Conservation (phyloP, 2,888 invertebrate genomes). For the Polydrusus cervinus region DNA sequence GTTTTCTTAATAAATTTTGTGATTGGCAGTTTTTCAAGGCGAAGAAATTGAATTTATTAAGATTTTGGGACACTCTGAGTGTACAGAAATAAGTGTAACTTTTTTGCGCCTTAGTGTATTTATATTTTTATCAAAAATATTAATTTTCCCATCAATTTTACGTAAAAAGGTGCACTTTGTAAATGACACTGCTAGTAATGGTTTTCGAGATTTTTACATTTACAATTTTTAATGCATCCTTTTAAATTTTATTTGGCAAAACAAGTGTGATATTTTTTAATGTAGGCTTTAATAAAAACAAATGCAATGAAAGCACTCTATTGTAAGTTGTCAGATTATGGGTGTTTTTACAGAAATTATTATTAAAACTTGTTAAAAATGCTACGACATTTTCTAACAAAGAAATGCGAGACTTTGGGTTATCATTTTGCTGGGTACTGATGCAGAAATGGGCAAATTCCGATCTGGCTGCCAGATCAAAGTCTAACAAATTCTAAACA, state of each 20-base stretch:
- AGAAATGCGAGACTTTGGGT: neutral
- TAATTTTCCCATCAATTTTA: neutral
- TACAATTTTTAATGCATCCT: too few relatives aligned
- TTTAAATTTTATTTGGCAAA: too few relatives aligned
- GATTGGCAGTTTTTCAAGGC: neutral
- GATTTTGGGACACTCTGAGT: neutral
- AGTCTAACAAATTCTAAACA: constrained; percentile 18
- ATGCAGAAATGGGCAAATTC: constrained; percentile 8
- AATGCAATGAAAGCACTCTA: too few relatives aligned
- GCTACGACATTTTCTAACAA: too few relatives aligned
- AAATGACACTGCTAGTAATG: too few relatives aligned
- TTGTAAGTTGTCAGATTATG: constrained; percentile 13
- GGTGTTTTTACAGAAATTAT: too few relatives aligned
- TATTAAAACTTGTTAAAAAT: too few relatives aligned
- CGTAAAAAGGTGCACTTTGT: too few relatives aligned
- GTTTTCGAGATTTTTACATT: too few relatives aligned
- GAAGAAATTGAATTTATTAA: neutral
- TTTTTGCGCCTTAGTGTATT: neutral
- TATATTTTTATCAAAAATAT: neutral
- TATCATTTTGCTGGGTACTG: constrained; percentile 1
- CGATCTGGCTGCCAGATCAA: constrained; percentile 6
- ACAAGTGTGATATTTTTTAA: constrained; percentile 9
- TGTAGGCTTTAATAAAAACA: too few relatives aligned
- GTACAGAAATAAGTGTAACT: neutral
- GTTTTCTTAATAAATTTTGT: neutral